Conservation (phyloP, 1,140 invertebrate species). For the Neoseiulus cucumeris region DNA sequence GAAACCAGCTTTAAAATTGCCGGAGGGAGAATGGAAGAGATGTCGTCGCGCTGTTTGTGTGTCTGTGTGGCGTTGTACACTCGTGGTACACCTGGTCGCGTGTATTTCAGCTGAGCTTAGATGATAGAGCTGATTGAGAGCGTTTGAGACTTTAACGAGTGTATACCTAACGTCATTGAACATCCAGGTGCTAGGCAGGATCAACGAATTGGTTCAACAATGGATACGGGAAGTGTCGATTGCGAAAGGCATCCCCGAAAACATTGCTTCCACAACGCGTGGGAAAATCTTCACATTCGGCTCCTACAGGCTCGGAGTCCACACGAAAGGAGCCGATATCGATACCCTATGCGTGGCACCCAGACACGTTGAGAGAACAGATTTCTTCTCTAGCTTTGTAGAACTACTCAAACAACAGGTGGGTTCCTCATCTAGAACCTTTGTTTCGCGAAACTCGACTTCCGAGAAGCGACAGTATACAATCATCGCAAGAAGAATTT, state of each 20-base stretch:
- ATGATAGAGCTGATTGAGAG: too few species aligned
- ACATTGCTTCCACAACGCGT: conserved; percentile 62
- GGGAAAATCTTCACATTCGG: conserved; percentile 99
- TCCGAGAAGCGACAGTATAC: too few species aligned
- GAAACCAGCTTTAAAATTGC: too few species aligned
- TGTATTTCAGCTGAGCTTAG: too few species aligned
- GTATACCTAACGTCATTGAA: conserved; percentile 20
- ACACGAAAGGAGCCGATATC: conserved; percentile 83
- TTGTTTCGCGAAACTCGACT: too few species aligned
- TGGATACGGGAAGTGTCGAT: conserved; percentile 79
- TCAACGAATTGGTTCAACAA: conserved; percentile 68
- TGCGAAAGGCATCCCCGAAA: conserved; percentile 64
- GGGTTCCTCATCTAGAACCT: background rate
- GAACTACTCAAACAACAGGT: conserved; percentile 65
- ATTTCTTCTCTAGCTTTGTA: conserved; percentile 89
- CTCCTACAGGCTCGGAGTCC: conserved; percentile 75
- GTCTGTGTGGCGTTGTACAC: too few species aligned
- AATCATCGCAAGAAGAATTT: too few species aligned
- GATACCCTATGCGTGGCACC: conserved; percentile 95
- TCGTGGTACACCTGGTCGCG: too few species aligned
- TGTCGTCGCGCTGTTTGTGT: too few species aligned
- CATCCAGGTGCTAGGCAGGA: conserved; percentile 43
- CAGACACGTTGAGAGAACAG: conserved; percentile 69
- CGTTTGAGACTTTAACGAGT: too few species aligned
- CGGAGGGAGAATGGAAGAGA: too few species aligned